phyloP scores from a whole-genome alignment of 2,888 invertebrate genomes.

The Poecilobothrus nobilitatus region DNA sequence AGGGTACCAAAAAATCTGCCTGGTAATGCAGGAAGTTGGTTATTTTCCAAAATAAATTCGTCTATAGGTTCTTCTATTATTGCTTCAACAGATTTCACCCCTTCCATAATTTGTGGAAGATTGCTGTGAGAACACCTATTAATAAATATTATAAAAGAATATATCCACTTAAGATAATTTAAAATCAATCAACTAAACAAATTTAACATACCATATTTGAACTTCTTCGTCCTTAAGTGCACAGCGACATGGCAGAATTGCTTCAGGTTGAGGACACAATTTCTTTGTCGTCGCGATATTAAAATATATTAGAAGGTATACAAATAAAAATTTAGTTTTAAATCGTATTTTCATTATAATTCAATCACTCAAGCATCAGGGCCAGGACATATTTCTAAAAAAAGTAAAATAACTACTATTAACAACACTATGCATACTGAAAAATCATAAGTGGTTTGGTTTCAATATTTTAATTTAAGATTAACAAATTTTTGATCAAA shows the following conservation, averaged over 20 bases:
- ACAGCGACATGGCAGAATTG: constrained; percentile 74
- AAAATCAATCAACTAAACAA: background rate
- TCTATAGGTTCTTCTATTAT: constrained; percentile 64
- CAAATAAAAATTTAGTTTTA: constrained; percentile 10
- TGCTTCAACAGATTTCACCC: constrained; percentile 57
- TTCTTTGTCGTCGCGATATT: constrained; percentile 21
- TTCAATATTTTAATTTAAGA: too few species aligned
- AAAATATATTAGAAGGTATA: constrained; percentile 14
- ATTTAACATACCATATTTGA: constrained; percentile 67
- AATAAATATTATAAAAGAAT: constrained; percentile 12
- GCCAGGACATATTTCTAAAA: too few species aligned
- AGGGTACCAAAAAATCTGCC: constrained; percentile 70
- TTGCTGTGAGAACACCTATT: constrained; percentile 87
- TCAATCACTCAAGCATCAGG: constrained; percentile 2
- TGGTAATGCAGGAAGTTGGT: constrained; percentile 75
- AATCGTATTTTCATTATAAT: constrained; percentile 14
- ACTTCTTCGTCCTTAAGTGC: constrained; percentile 66
- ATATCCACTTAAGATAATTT: background rate
- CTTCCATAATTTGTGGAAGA: constrained; percentile 64
- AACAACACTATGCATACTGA: too few species aligned
- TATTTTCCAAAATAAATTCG: constrained; percentile 80
- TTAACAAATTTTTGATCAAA: too few species aligned
- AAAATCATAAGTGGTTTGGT: too few species aligned
- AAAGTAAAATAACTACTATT: too few species aligned
- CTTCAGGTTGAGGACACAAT: constrained; percentile 64